A percentile compares a stretch with the other conserved stretches of the same genome.
Conservation (phyloP, 2,797 vertebrate species). For the Anabas testudineus region DNA sequence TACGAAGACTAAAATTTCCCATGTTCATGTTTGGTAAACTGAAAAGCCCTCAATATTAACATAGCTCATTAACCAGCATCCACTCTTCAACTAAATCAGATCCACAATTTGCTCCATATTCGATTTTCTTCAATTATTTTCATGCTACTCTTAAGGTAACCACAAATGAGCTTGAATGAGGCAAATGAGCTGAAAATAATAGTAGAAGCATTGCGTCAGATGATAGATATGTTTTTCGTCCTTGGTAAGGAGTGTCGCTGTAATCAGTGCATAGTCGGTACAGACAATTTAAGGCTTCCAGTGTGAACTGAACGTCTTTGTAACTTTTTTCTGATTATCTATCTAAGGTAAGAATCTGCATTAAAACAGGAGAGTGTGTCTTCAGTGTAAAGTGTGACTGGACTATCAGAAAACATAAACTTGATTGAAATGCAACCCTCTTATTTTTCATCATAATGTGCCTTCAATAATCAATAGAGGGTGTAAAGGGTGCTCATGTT, state of each 20-base stretch:
- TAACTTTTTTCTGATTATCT: slow-evolving; percentile 37
- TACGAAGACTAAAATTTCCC: slow-evolving; percentile 47
- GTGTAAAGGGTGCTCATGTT: slow-evolving; percentile 66
- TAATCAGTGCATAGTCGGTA: slow-evolving; percentile 62
- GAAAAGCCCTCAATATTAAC: slow-evolving; percentile 71
- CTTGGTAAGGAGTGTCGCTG: slow-evolving; percentile 43
- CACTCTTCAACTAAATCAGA: slow-evolving; percentile 75
- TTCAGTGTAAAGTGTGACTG: slow-evolving; percentile 33
- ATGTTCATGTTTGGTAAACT: slow-evolving; percentile 73
- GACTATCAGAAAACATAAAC: slow-evolving; percentile 53
- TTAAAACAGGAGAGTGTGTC: slow-evolving; percentile 24
- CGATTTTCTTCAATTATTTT: slow-evolving; percentile 80
- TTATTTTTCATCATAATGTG: slow-evolving; percentile 65
- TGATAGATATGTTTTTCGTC: slow-evolving; percentile 70
- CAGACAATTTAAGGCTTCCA: slow-evolving; percentile 40
- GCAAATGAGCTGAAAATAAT: slow-evolving; percentile 81
- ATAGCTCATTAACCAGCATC: slow-evolving; percentile 81
- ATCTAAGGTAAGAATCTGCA: slow-evolving; percentile 20
- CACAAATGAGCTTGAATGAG: slow-evolving; percentile 79
- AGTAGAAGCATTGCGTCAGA: slow-evolving; percentile 51
- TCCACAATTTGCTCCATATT: slow-evolving; percentile 76
- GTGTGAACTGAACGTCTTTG: slow-evolving; percentile 10
- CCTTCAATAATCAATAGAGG: slow-evolving; percentile 79
- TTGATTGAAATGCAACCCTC: slow-evolving; percentile 68
- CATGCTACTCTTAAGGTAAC: slow-evolving; percentile 81